These are phyloP conservation scores for Rynchops niger DNA, from an alignment of 2,113 vertebrate species.

Conservation along the genomic window DNA sequence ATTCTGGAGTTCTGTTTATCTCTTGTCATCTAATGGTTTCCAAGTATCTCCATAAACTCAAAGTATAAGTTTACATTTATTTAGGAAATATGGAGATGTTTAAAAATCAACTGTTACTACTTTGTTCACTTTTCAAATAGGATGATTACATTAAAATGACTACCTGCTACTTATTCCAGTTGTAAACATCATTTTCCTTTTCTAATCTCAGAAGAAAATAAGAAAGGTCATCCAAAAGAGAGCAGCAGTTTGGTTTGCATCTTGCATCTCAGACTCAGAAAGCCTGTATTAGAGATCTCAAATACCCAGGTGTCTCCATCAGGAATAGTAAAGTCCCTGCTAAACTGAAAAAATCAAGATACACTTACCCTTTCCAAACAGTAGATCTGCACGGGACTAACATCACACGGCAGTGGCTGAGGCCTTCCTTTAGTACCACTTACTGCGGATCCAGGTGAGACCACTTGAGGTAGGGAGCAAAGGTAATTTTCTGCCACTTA, in stretches of 20 bases:
- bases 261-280: background rate
- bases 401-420: too few relatives aligned
- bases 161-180: background rate
- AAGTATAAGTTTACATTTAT: background rate
- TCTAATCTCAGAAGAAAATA: background rate
- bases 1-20: background rate
- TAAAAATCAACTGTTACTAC: background rate
- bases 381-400: background rate
- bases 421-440: background rate
- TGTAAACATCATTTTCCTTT: background rate
- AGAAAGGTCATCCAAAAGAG: background rate
- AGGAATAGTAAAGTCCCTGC: background rate
- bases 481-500: constrained; percentile 20
- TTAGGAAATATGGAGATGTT: background rate
- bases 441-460: constrained; percentile 23
- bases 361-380: background rate
- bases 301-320: background rate
- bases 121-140: background rate
- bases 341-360: background rate
- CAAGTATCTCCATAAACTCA: background rate
- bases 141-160: background rate
- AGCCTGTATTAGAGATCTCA: background rate
- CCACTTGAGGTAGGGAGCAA: background rate
- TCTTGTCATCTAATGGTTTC: background rate
- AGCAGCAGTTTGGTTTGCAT: background rate